These are phyloP conservation scores for Caenorhabditis afra DNA, from an alignment of 2,888 invertebrate genomes.

Conservation along the genomic window DNA sequence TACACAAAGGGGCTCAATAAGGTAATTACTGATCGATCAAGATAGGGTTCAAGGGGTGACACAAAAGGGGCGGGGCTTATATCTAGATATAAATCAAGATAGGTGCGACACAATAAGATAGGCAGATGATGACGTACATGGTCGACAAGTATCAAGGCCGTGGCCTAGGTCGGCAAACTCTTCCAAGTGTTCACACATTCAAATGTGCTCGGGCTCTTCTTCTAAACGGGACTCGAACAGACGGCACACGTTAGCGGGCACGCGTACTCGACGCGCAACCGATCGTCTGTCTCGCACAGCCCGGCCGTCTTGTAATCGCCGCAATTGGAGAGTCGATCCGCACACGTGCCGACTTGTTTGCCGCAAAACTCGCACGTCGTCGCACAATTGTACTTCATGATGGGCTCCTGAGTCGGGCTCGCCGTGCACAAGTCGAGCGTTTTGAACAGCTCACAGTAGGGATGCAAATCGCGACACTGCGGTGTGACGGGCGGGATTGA, in stretches of 20 bases:
- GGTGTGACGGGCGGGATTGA: conserved; percentile 6
- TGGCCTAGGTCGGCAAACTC: too few relatives aligned
- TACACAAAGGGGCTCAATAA: too few relatives aligned
- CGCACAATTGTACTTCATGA: conserved; percentile 60
- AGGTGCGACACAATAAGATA: too few relatives aligned
- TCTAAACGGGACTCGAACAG: conserved; percentile 41
- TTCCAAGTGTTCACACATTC: too few relatives aligned
- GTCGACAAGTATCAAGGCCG: too few relatives aligned
- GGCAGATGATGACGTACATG: too few relatives aligned
- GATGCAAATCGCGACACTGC: conserved; percentile 57
- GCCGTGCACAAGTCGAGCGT: conserved; percentile 43
- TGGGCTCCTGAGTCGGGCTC: conserved; percentile 31
- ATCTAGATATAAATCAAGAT: too few relatives aligned
- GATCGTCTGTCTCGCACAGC: conserved; percentile 53
- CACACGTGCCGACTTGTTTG: conserved; percentile 37
- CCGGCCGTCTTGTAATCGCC: conserved; percentile 35
- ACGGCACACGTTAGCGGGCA: conserved; percentile 53
- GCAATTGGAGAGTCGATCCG: conserved; percentile 46
- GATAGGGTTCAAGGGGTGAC: too few relatives aligned
- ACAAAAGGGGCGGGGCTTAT: too few relatives aligned
- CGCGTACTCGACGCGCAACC: conserved; percentile 52
- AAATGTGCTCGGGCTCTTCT: too few relatives aligned
- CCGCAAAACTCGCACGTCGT: conserved; percentile 51
- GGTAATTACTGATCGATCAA: too few relatives aligned
- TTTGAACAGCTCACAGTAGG: conserved; percentile 48